Evolutionary conservation across 1,140 invertebrate species (phyloP), one percentile per base, ranked within the genome.

Genomic region (Callitettix versicolor): DNA sequence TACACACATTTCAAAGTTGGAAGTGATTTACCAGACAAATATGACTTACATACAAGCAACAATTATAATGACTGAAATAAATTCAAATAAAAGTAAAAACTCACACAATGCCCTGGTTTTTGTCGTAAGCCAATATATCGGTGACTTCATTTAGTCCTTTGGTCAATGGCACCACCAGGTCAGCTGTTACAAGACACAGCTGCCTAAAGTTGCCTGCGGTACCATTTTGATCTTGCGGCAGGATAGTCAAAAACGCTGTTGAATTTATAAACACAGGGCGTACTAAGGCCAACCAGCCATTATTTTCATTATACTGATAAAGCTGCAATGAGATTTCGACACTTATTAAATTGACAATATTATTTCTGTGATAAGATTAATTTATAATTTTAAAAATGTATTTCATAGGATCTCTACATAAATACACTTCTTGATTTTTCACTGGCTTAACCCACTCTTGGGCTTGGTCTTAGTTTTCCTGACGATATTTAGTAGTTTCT

Each of bases 121-220:
- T 68, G 63, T 91, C 82, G 84, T 87, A 93, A 20, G 78, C 74
- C 2, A 91, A 69, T 56, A 96, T 85, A 61, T 84, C 79, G 7
- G 79, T 81, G 15, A 95, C 90, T 53, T 85, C 82, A 67, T 80
- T 87, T 55, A 76, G 75, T 22, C 86, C 88, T 22, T 73, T 75
- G 44, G 86, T 91, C 43, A 92, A 69, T 41, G 83, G 63, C 64
- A 53, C 66, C 2, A 38, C 15, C 59, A 57, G 66, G 36, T 70
- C 67, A 41, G 69, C 67, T 14, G 30, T 20, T 47, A 87, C 69
- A 41, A 82, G 63, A 14, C 77, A 76, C 20, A 88, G 67, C 60
- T 90, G 86, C 62, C 80, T 74, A 69, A 79, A 88, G 33, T 55
- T 55, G 1, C 54, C 54, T n/a, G 41, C 21, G 6, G 66, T 64